A percentile compares a stretch with the other conserved stretches of the same genome.
Evolutionary conservation across 2,888 invertebrate species (phyloP).

Genomic region (Camponotus fellah): DNA sequence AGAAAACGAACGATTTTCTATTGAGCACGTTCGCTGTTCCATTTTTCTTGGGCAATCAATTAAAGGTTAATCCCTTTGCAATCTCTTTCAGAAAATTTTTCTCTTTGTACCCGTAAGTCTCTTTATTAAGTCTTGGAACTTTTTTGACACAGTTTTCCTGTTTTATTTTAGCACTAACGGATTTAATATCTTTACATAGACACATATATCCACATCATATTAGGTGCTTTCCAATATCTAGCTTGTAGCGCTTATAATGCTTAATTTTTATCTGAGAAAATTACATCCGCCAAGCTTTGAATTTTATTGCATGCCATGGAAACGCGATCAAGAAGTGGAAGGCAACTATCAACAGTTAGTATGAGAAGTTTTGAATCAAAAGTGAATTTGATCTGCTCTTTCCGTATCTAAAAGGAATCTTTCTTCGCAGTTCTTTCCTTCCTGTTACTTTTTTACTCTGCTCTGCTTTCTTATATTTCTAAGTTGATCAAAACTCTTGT

Average conservation of each 20-base stretch:
- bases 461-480: not conserved
- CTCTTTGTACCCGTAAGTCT: not conserved
- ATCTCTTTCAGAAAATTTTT: constrained; percentile 20
- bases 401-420: constrained; percentile 1
- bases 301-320: not conserved
- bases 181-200: constrained; percentile 8
- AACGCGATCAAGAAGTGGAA: not conserved
- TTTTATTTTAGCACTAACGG: not conserved
- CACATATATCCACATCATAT: not conserved
- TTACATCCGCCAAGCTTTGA: constrained; percentile 2
- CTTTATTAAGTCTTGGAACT: not conserved
- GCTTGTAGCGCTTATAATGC: not conserved
- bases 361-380: constrained; percentile 33
- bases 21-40: constrained; percentile 20
- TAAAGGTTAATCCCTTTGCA: constrained; percentile 35
- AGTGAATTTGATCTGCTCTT: constrained; percentile 22
- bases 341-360: constrained; percentile 18
- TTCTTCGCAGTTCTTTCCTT: constrained; percentile 20
- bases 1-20: constrained; percentile 21
- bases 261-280: constrained; percentile 18
- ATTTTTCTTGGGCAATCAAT: constrained; percentile 41
- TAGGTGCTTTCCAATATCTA: not conserved
- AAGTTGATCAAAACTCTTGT: constrained; percentile 16
- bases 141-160: not conserved
- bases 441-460: not conserved